A percentile compares a stretch with the other conserved stretches of the same genome.
Evolutionary conservation across 2,888 invertebrate genomes (phyloP).

Genomic region (Neria commutata): DNA sequence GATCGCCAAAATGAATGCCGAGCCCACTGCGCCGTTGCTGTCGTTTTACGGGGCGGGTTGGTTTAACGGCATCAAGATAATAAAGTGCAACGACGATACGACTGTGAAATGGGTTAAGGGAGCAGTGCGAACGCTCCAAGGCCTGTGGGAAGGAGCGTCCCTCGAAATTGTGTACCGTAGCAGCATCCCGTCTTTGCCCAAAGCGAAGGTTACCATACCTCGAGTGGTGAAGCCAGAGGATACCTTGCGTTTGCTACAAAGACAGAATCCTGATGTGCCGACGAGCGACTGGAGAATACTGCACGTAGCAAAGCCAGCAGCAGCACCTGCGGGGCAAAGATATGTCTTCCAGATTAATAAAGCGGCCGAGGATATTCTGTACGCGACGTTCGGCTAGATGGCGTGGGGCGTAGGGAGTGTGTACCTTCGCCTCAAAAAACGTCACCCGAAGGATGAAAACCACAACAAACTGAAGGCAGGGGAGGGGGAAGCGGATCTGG

Average conservation of each 20-base stretch:
- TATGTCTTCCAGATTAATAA: neutral
- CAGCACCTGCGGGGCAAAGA: neutral
- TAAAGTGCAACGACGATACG: neutral
- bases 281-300: neutral
- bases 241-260: neutral
- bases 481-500: neutral
- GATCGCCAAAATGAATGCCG: neutral
- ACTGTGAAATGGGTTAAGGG: neutral
- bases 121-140: neutral
- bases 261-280: slow-evolving; percentile 3
- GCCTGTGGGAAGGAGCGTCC: neutral
- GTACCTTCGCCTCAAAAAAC: neutral
- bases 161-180: neutral
- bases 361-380: neutral
- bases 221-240: neutral
- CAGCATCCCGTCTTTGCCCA: neutral
- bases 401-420: too few species aligned
- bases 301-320: too few species aligned
- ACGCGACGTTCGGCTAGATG: slow-evolving; percentile 7
- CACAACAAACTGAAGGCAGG: neutral
- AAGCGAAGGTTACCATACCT: neutral
- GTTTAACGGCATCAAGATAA: neutral
- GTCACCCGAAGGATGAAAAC: neutral
- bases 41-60: neutral
- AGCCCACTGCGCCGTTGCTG: neutral